Conservation (phyloP, 2,113 vertebrate genomes). For the Paraplagusia blochii region DNA sequence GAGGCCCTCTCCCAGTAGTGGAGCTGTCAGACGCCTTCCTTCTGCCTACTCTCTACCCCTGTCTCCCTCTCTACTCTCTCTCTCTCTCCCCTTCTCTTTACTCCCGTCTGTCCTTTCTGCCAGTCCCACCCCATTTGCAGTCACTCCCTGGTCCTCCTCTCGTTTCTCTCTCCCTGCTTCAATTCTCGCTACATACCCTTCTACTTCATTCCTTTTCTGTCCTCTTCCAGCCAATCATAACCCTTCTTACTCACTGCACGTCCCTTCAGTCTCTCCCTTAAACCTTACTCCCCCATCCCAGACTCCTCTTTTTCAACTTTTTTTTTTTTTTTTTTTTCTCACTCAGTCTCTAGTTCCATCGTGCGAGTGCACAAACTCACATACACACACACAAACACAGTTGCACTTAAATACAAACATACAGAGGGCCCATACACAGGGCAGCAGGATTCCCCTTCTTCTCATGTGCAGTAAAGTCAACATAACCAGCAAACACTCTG, state of each 20-base stretch:
- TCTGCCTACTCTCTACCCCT: constrained; percentile 70
- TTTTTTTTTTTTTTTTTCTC: constrained; percentile 22
- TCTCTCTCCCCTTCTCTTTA: constrained; percentile 59
- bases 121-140: constrained; percentile 71
- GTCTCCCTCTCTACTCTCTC: constrained; percentile 48
- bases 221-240: constrained; percentile 58
- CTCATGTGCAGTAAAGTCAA: neutral
- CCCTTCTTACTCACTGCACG: constrained; percentile 28
- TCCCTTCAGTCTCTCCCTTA: neutral
- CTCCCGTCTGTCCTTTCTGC: constrained; percentile 65
- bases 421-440: neutral
- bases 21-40: constrained; percentile 90
- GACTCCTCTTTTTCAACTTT: constrained; percentile 41
- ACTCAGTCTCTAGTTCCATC: constrained; percentile 35
- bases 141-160: constrained; percentile 64
- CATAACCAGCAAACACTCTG: neutral
- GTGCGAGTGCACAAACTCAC: constrained; percentile 20
- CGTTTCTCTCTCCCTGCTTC: constrained; percentile 57
- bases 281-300: constrained; percentile 24
- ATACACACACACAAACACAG: neutral
- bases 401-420: neutral
- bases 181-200: constrained; percentile 44
- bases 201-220: constrained; percentile 39
- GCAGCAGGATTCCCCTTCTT: neutral
- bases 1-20: constrained; percentile 85